Evolutionary conservation across 2,888 invertebrate genomes (phyloP), one percentile per base, ranked within the genome.

Genomic region (Trissolcus brochymenae): DNA sequence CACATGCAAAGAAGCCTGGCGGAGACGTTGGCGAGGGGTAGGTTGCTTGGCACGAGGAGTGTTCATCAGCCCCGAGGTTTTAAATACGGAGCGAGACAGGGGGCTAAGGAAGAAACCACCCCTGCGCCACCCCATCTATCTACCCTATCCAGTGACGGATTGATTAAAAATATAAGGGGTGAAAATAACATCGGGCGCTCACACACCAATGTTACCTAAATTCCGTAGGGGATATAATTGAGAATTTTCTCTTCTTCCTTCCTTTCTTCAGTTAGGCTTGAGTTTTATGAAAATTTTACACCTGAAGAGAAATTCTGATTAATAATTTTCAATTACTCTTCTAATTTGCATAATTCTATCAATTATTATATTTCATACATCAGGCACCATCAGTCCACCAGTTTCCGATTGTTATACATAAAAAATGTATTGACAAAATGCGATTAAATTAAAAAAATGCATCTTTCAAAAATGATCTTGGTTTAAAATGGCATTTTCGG

Each of bases 21-120:
- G 79, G 78, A 76, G 75, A 75, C 81, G 80, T 80, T 74, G 77
- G 74, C 72, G 79, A 80, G 78, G 79, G 77, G 76, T 77, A 82
- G 83, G 82, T 81, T 85, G 87, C 86, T 86, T 86, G 88, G 86
- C 85, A 87, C 86, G 87, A 87, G 87, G 86, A 86, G 86, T 88
- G 88, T 89, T 89, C 89, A 89, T 89, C 88, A 89, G 89, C 89
- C 88, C 86, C 88, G 87, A 89, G 89, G 89, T 88, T 89, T 89
- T 88, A 89, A 89, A 89, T 89, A 89, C 88, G 87, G 86, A 84
- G 80, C 84, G 86, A 86, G 85, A 85, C 84, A 87, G 87, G 87
- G 87, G 87, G 85, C 86, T 86, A 87, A 85, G 84, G 85, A 87
- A 85, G 86, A 84, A 83, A 83, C 85, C 84, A 84, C 84, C 83